phyloP scores from a whole-genome alignment of 2,797 vertebrate species.

The Ciconia nigra region DNA sequence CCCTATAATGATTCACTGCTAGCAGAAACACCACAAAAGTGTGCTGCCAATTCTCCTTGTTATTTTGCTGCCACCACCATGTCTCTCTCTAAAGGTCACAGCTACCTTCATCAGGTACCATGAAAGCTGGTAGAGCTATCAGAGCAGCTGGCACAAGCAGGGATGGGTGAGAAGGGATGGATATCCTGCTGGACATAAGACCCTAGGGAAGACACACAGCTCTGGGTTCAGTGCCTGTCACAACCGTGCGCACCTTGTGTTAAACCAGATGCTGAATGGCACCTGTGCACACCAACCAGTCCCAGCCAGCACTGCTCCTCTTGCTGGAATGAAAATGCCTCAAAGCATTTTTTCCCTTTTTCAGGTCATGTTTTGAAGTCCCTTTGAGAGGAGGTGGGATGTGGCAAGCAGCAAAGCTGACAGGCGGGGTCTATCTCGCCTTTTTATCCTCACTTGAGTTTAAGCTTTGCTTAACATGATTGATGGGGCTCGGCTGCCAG shows the following conservation, averaged over 20 bases:
- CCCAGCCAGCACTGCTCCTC: not conserved
- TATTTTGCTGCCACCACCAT: not conserved
- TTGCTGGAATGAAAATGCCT: not conserved
- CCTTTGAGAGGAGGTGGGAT: not conserved
- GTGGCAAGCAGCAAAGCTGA: not conserved
- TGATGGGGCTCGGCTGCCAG: not conserved
- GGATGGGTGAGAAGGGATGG: not conserved
- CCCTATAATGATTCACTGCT: not conserved
- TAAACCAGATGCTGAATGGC: not conserved
- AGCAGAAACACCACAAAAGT: not conserved
- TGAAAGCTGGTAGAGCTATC: not conserved
- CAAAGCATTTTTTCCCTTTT: not conserved
- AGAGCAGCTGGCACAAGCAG: not conserved
- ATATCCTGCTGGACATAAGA: not conserved
- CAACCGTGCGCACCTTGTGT: not conserved
- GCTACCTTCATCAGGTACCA: not conserved
- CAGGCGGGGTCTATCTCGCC: not conserved
- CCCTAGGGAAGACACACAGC: not conserved
- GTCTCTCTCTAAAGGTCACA: not conserved
- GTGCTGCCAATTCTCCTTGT: not conserved
- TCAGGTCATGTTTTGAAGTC: conserved; percentile 4
- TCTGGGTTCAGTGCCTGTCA: not conserved
- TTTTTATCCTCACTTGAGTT: not conserved
- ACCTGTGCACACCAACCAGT: not conserved
- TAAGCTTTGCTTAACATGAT: conserved; percentile 38